phyloP scores from a whole-genome alignment of 2,888 invertebrate genomes.

The Apodemia duryi region DNA sequence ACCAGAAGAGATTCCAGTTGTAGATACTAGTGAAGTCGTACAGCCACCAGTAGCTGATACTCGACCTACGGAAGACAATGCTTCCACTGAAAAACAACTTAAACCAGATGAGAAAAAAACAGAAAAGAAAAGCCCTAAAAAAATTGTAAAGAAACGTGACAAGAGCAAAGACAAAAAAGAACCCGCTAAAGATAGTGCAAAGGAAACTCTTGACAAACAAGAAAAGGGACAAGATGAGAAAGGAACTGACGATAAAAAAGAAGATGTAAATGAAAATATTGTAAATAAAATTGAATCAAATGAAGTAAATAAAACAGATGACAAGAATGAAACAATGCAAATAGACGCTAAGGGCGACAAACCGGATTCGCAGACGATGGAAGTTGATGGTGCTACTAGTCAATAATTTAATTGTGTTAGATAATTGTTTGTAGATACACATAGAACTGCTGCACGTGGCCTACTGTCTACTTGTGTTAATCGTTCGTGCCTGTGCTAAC shows the following conservation, averaged over 20 bases:
- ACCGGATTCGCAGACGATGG: slow-evolving; percentile 57
- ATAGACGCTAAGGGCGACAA: slow-evolving; percentile 45
- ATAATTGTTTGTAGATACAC: slow-evolving; percentile 61
- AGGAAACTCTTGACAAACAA: slow-evolving; percentile 35
- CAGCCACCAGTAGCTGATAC: slow-evolving; percentile 45
- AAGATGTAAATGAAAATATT: slow-evolving; percentile 38
- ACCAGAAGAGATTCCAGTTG: slow-evolving; percentile 26
- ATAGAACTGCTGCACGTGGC: slow-evolving; percentile 44
- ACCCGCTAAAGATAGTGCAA: slow-evolving; percentile 47
- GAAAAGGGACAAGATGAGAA: slow-evolving; percentile 30
- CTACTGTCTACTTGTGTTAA: slow-evolving; percentile 48
- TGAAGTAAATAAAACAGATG: slow-evolving; percentile 34
- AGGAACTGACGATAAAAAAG: slow-evolving; percentile 47
- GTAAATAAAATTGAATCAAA: slow-evolving; percentile 19
- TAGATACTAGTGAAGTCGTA: slow-evolving; percentile 28
- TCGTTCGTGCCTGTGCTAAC: slow-evolving; percentile 52
- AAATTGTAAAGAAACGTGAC: slow-evolving; percentile 65
- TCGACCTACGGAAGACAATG: slow-evolving; percentile 43
- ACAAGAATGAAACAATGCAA: slow-evolving; percentile 36
- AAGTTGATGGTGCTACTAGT: slow-evolving; percentile 73
- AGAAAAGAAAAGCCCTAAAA: slow-evolving; percentile 49
- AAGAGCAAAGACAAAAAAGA: slow-evolving; percentile 70
- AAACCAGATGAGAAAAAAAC: slow-evolving; percentile 37
- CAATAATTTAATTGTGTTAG: slow-evolving; percentile 70
- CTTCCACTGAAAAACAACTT: slow-evolving; percentile 28